phyloP scores from a whole-genome alignment of 2,888 invertebrate genomes.

The Heliconius hortense region DNA sequence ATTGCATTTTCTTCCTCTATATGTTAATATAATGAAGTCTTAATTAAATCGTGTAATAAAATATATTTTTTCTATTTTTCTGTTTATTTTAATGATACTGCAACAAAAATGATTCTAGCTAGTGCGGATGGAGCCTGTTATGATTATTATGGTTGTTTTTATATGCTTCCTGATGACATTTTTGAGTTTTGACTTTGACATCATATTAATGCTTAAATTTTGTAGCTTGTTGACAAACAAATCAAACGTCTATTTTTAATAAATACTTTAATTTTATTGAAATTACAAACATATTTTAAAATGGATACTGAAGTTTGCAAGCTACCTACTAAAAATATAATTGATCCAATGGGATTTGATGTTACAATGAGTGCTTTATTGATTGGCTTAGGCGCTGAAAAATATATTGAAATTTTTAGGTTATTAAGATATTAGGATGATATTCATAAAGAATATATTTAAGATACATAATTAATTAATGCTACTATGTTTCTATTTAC shows the following conservation, averaged over 20 bases:
- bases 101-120: no score
- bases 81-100: no score
- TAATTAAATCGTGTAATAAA: no score
- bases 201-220: not conserved
- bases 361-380: constrained; percentile 67
- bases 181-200: not conserved
- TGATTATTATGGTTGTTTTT: not conserved
- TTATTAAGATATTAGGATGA: constrained; percentile 49
- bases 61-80: no score
- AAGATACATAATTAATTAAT: not conserved
- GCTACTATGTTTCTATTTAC: constrained; percentile 30
- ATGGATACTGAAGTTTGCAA: constrained; percentile 38
- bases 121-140: no score
- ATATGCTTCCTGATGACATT: not conserved
- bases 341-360: constrained; percentile 69
- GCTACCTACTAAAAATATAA: constrained; percentile 48
- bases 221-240: constrained; percentile 20
- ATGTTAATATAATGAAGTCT: no score
- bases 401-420: constrained; percentile 72
- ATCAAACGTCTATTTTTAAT: not conserved
- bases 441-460: not conserved
- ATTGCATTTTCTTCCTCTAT: no score
- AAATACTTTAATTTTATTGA: not conserved
- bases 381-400: constrained; percentile 67
- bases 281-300: not conserved